Evolutionary conservation across 1,140 invertebrate genomes (phyloP).

Genomic region (Neuroterus valhalla): DNA sequence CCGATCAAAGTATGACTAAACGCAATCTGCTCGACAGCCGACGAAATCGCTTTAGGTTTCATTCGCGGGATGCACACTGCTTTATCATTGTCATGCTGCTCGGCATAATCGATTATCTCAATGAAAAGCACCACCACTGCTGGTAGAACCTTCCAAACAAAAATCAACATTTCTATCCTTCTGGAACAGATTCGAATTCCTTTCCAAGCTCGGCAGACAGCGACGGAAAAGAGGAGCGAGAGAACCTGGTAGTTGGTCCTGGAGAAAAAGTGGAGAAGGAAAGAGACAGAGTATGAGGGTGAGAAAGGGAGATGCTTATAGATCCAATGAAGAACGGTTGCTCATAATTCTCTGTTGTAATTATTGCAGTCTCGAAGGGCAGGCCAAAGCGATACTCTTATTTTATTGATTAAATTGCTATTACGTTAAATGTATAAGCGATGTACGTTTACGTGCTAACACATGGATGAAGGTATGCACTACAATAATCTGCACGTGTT

Average conservation of each 20-base stretch:
- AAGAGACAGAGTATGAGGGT: conserved; percentile 34
- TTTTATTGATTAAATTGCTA: conserved; percentile 72
- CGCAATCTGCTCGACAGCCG: no score
- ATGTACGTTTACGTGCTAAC: background rate
- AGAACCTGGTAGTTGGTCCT: conserved; percentile 28
- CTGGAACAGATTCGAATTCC: conserved; percentile 14
- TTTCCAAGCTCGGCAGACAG: background rate
- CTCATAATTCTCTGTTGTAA: conserved; percentile 71
- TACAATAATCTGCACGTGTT: background rate
- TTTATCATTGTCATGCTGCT: background rate
- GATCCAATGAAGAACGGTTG: conserved; percentile 69
- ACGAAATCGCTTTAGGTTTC: background rate
- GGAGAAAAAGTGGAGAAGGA: conserved; percentile 36
- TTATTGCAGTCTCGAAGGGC: conserved; percentile 66
- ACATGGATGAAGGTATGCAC: background rate
- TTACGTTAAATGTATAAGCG: conserved; percentile 61
- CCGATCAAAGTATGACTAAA: conserved; percentile 3
- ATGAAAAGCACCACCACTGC: background rate
- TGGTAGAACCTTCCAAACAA: background rate
- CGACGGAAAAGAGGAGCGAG: conserved; percentile 22
- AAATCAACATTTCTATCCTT: background rate
- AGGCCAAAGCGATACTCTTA: conserved; percentile 61
- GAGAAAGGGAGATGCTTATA: conserved; percentile 59
- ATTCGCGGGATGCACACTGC: background rate
- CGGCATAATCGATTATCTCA: background rate